These are phyloP conservation scores for Grammomys dolichurus DNA, from an alignment of 2,113 vertebrate genomes.

Conservation along the genomic window DNA sequence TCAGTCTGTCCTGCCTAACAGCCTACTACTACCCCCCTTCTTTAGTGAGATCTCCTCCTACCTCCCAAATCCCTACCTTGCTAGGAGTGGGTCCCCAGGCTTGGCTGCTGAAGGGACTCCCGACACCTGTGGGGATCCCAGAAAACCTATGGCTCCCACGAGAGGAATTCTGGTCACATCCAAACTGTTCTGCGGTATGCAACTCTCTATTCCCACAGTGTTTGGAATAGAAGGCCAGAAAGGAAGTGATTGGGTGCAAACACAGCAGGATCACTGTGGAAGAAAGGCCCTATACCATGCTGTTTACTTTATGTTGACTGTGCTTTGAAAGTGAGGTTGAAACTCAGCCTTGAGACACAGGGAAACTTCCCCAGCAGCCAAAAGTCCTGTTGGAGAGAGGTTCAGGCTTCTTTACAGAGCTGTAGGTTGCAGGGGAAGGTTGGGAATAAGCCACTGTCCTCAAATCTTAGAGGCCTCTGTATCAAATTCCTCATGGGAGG, in stretches of 20 bases:
- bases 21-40: background rate
- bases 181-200: background rate
- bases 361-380: background rate
- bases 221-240: slow-evolving; percentile 57
- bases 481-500: background rate
- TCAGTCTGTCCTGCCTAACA: background rate
- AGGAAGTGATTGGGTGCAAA: slow-evolving; percentile 53
- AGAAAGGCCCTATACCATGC: background rate
- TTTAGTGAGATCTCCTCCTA: background rate
- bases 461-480: background rate
- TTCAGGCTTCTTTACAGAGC: background rate
- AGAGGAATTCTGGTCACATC: background rate
- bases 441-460: background rate
- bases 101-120: background rate
- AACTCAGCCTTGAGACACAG: background rate
- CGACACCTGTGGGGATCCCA: background rate
- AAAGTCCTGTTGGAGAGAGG: too few relatives aligned
- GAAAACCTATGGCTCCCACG: background rate
- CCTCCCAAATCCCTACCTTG: too few relatives aligned
- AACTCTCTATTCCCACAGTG: background rate
- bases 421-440: too few relatives aligned
- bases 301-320: slow-evolving; percentile 1
- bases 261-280: background rate
- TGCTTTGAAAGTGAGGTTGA: background rate
- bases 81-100: background rate